Base-by-base conservation (phyloP, 92 coral and sea anemone species). In the Pocillopora grandis region DNA sequence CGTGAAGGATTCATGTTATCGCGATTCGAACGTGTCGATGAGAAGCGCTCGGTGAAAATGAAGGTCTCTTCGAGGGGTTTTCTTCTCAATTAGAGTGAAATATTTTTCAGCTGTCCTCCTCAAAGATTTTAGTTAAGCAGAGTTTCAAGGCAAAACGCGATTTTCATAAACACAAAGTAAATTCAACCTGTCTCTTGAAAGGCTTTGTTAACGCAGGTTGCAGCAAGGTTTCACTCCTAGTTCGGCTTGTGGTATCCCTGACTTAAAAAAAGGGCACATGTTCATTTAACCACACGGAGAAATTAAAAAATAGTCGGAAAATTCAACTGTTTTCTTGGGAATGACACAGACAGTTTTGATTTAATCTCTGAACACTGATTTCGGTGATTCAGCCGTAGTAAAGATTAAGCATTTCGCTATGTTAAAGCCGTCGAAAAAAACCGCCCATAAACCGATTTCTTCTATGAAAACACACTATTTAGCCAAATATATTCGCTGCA, bases 151-250 rank as follows among this genome's bases (percentile, higher is more conserved):
- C 48, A 48, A 68, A 68, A 68, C 72, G 12, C 52, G 48, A 33
- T 12, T 68, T 59, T 59, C 62, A 59, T 10, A 59, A 42, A 42
- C 52, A 42, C 4, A 42, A 42, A 42, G 9, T 71, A 10, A 37
- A 71, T 71, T 21, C 13, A 27, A 57, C 64, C 59, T 76, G 21
- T 12, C 58, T 27, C 36, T 62, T 68, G 61, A 72, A 71, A 68
- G 71, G 70, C 86, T 82, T 82, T 82, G 86, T 81, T 81, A 70
- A 70, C 71, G 52, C 52, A 42, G 52, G 52, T 42, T 42, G 52
- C 52, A 42, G 52, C 52, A 3, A 42, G 52, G 52, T 3, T 42
- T 42, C 52, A 13, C 72, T 57, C 69, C 18, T 37, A 31, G 37
- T 71, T 31, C 58, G n/a, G 57, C 70, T 80, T 80, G 76, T 63